Evolutionary conservation across 2,113 vertebrate species (phyloP).

Genomic region (Hepsetus odoe): DNA sequence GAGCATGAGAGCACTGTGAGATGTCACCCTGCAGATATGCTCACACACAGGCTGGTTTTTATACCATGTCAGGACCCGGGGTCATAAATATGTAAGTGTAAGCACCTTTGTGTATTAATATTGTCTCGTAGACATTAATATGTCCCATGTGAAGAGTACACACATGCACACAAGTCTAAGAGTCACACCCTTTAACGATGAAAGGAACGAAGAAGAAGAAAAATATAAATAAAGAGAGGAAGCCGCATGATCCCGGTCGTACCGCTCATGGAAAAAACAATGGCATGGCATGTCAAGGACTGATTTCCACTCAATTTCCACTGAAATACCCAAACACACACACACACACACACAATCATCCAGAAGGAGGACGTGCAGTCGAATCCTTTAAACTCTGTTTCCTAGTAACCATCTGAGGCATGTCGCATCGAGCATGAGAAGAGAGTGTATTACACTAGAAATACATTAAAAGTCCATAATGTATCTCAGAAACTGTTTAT

Average conservation of each 20-base stretch:
- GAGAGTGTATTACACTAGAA: constrained; percentile 12
- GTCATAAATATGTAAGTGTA: too few relatives aligned
- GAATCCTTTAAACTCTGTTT: constrained; percentile 27
- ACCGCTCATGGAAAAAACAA: constrained; percentile 9
- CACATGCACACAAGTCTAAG: neutral
- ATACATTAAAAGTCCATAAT: neutral
- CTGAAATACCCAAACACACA: neutral
- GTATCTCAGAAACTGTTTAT: neutral
- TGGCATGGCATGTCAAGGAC: neutral
- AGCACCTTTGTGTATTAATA: too few relatives aligned
- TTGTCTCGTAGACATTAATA: too few relatives aligned
- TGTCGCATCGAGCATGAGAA: neutral
- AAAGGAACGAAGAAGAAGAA: neutral
- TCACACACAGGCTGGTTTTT: neutral
- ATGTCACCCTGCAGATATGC: neutral
- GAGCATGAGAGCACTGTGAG: neutral
- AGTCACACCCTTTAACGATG: neutral
- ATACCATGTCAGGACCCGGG: neutral
- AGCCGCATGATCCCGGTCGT: neutral
- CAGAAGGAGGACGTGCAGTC: constrained; percentile 16
- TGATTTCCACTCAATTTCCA: neutral
- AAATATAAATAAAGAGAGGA: neutral
- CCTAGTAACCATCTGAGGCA: constrained; percentile 33
- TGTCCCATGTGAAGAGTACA: too few relatives aligned
- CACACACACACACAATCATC: constrained; percentile 6